Conservation (phyloP, 2,888 invertebrate genomes). For the Strigamia crassipes region DNA sequence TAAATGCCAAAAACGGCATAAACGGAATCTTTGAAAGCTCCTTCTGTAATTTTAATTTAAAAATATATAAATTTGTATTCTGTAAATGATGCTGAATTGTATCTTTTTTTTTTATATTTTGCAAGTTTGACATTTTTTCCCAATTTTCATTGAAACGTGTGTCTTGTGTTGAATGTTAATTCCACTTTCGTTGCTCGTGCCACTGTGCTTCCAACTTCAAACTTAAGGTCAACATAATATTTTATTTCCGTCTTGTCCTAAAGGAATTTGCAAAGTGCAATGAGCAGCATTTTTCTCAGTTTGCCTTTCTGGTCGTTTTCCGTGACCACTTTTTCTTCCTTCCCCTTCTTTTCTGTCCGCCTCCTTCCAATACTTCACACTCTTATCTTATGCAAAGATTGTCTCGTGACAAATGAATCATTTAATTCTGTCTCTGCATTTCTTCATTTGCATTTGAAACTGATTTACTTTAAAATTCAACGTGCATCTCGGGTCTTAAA, state of each 20-base stretch:
- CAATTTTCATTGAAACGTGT: not conserved
- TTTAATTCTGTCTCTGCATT: not conserved
- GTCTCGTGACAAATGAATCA: not conserved
- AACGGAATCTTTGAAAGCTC: no score
- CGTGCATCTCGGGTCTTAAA: not conserved
- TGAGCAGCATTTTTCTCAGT: not conserved
- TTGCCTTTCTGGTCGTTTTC: not conserved
- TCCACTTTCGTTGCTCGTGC: not conserved
- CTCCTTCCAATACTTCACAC: no score
- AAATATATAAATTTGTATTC: not conserved
- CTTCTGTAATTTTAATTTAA: not conserved
- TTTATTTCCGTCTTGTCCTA: not conserved
- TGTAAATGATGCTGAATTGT: not conserved
- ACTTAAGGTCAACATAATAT: not conserved
- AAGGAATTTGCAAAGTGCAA: not conserved
- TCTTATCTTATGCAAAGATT: not conserved
- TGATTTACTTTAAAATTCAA: constrained; percentile 4
- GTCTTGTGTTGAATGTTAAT: not conserved
- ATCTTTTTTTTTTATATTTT: not conserved
- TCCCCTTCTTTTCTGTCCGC: not conserved
- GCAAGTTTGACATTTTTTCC: not conserved
- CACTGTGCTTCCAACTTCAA: not conserved
- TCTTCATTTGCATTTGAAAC: not conserved
- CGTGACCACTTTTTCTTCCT: not conserved
- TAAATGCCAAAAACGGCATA: no score